Conservation (phyloP, 2,888 invertebrate genomes). For the Erebia aethiops region DNA sequence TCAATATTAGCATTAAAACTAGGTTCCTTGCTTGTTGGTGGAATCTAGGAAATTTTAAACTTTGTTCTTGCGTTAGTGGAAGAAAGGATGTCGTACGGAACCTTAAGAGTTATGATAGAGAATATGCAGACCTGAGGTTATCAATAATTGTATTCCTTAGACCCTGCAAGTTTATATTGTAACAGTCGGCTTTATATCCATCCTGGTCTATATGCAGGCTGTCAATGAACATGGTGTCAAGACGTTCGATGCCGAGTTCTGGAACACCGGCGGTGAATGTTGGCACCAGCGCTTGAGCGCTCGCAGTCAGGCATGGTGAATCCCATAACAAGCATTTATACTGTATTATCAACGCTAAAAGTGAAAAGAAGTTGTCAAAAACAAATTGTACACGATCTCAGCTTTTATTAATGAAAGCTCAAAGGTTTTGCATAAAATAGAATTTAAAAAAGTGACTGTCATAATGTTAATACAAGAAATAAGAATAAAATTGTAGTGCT, state of each 20-base stretch:
- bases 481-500: too few relatives aligned
- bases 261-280: constrained; percentile 55
- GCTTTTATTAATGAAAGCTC: too few relatives aligned
- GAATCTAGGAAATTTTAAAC: too few relatives aligned
- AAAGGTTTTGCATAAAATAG: too few relatives aligned
- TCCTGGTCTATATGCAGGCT: constrained; percentile 58
- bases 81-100: too few relatives aligned
- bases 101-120: not conserved
- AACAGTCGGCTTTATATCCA: constrained; percentile 58
- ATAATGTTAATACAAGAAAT: too few relatives aligned
- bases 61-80: too few relatives aligned
- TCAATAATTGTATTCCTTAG: constrained; percentile 14
- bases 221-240: constrained; percentile 62
- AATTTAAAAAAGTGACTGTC: too few relatives aligned
- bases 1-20: too few relatives aligned
- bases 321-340: constrained; percentile 11
- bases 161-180: constrained; percentile 41
- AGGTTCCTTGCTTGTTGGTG: too few relatives aligned
- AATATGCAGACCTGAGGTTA: constrained; percentile 5
- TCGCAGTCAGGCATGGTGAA: constrained; percentile 8
- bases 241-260: constrained; percentile 52
- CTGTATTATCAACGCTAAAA: constrained; percentile 10
- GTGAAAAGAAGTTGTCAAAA: not conserved
- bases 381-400: not conserved
- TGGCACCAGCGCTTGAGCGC: not conserved